phyloP scores from a whole-genome alignment of 2,113 vertebrate species.

The Pteropus alecto region DNA sequence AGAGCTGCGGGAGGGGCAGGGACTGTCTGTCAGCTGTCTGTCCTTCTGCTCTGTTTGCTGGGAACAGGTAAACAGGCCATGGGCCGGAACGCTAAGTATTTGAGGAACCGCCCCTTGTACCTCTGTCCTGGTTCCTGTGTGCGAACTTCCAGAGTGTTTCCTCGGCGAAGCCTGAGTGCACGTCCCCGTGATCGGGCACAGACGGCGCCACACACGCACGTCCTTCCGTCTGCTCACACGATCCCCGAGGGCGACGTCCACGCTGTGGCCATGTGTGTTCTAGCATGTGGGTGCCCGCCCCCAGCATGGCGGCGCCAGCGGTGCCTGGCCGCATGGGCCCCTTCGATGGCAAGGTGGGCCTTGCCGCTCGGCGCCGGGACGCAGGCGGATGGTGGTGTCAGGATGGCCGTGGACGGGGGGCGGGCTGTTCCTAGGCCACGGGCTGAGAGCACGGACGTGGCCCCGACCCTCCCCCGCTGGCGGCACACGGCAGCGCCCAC shows the following conservation, averaged over 20 bases:
- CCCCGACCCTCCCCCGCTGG: slow-evolving; percentile 78
- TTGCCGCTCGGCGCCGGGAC: neutral
- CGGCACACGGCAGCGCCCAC: slow-evolving; percentile 76
- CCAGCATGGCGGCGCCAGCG: rapidly evolving
- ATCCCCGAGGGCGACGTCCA: rapidly evolving
- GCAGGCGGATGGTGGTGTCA: neutral
- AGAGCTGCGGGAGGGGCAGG: too few species aligned
- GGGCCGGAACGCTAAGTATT: neutral
- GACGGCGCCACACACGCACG: neutral
- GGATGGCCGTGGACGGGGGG: neutral
- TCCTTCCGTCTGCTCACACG: rapidly evolving
- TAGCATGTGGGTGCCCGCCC: neutral
- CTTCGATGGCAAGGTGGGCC: rapidly evolving
- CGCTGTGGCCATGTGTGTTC: rapidly evolving
- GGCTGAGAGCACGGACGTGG: neutral
- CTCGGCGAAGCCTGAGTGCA: rapidly evolving
- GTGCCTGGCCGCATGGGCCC: neutral
- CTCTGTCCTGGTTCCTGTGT: neutral
- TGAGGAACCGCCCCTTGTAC: neutral
- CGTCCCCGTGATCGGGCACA: neutral
- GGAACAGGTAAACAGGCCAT: neutral
- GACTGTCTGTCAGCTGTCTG: too few species aligned
- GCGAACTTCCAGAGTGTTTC: neutral
- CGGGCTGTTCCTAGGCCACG: neutral
- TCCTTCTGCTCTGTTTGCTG: too few species aligned